These are phyloP conservation scores for Tipula lateralis DNA, from an alignment of 2,888 invertebrate species.

Conservation along the genomic window DNA sequence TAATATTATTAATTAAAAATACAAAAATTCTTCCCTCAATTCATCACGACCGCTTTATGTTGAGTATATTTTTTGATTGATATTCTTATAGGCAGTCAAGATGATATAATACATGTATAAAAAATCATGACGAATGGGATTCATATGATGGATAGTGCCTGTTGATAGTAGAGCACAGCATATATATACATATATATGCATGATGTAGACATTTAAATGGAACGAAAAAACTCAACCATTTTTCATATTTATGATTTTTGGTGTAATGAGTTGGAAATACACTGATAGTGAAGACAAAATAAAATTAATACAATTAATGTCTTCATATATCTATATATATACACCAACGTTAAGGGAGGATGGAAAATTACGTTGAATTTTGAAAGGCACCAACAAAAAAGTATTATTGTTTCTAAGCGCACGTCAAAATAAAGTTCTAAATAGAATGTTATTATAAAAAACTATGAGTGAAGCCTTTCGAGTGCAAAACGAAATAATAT, in stretches of 20 bases:
- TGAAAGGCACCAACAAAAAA: background rate
- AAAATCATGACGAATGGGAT: constrained; percentile 6
- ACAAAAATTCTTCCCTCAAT: background rate
- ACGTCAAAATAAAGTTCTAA: background rate
- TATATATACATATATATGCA: background rate
- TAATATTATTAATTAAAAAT: background rate
- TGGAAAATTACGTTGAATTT: background rate
- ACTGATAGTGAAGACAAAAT: background rate
- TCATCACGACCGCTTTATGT: background rate
- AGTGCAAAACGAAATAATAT: background rate
- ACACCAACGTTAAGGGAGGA: no score
- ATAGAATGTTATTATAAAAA: background rate
- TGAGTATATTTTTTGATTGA: background rate
- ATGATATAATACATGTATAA: background rate
- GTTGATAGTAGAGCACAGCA: background rate
- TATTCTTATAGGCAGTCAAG: background rate
- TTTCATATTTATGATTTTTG: constrained; percentile 5
- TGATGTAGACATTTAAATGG: background rate
- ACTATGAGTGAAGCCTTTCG: background rate
- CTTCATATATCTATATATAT: no score
- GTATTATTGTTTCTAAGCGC: background rate
- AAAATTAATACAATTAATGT: no score
- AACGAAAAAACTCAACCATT: background rate
- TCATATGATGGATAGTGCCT: background rate
- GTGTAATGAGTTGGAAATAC: constrained; percentile 19